Base-by-base conservation (phyloP, 2,797 vertebrate species). In the Antennarius maculatus region DNA sequence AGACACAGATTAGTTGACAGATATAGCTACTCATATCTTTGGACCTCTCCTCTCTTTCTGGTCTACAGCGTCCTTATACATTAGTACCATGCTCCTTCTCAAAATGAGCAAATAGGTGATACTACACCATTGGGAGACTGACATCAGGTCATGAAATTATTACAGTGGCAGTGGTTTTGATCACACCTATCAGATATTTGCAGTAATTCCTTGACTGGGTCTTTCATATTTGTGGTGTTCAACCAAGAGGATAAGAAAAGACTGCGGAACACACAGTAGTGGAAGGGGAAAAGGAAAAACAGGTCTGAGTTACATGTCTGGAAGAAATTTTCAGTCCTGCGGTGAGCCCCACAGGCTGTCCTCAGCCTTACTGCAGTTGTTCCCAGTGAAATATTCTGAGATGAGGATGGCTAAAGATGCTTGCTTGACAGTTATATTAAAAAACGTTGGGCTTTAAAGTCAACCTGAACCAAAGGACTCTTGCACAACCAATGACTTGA, bases 1-100 rank as follows among this genome's bases (percentile, higher is more conserved):
- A 39, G 58, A 84, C 72, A 73, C 61, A 68, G 55, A 63, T 63
- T 58, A 41, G 54, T 59, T 46, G 45, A 18, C 54, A 58, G 49
- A 72, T 17, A 66, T 59, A 62, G 59, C 75, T 43, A 39, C 66
- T 42, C 39, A 13, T 23, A 15, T 0, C 0, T 43, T 55, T 61
- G 47, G 39, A 53, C 31, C 66, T 74, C 47, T 54, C 49, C 48
- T 58, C 59, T 51, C 50, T 13, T 10, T 53, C 54, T 55, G 69
- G 29, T 37, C 61, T 72, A n/a, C 34, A 39, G 34, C 10, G 46
- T 43, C 43, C 42, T 61, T 42, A 71, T 54, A n/a, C n/a, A 65
- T 45, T 53, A 18, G 15, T 5, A 43, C 29, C 12, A 3, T 66
- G 59, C 39, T 69, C 46, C 28, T 31, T 66, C 13, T 43, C 4